These are phyloP conservation scores for Phyto melanocephala DNA, from an alignment of 2,888 invertebrate genomes.

Conservation along the genomic window DNA sequence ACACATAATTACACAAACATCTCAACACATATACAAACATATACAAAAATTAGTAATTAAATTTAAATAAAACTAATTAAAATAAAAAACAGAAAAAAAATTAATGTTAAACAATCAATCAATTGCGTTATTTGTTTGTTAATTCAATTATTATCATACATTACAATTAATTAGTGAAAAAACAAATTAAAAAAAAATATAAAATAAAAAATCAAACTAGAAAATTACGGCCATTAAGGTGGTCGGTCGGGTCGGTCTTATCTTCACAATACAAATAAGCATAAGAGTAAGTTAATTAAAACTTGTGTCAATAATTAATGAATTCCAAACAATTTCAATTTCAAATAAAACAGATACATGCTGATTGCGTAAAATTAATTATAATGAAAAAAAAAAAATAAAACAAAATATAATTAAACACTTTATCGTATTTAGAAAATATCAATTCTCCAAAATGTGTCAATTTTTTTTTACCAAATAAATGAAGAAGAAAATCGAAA, in stretches of 20 bases:
- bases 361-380: background rate
- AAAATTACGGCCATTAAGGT: conserved; percentile 1
- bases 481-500: conserved; percentile 5
- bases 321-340: conserved; percentile 3
- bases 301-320: conserved; percentile 54
- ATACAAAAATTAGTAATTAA: conserved; percentile 26
- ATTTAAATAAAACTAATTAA: background rate
- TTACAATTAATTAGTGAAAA: conserved; percentile 42
- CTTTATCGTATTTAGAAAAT: conserved; percentile 1
- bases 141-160: conserved; percentile 46
- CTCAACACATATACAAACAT: background rate
- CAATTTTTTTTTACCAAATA: conserved; percentile 48
- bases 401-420: background rate
- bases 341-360: background rate
- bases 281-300: conserved; percentile 48
- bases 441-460: conserved; percentile 59
- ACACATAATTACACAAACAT: background rate
- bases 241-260: background rate
- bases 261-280: too few species aligned
- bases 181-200: too few species aligned
- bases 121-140: conserved; percentile 56
- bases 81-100: conserved; percentile 5
- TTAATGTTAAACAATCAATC: conserved; percentile 42
- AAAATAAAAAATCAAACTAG: conserved; percentile 1
- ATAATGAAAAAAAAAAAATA: background rate